Percentiles rank a stretch among this genome's conserved stretches.
These are phyloP conservation scores for Rhegmatorhina hoffmannsi DNA, from an alignment of 2,113 vertebrate species.

Conservation along the genomic window DNA sequence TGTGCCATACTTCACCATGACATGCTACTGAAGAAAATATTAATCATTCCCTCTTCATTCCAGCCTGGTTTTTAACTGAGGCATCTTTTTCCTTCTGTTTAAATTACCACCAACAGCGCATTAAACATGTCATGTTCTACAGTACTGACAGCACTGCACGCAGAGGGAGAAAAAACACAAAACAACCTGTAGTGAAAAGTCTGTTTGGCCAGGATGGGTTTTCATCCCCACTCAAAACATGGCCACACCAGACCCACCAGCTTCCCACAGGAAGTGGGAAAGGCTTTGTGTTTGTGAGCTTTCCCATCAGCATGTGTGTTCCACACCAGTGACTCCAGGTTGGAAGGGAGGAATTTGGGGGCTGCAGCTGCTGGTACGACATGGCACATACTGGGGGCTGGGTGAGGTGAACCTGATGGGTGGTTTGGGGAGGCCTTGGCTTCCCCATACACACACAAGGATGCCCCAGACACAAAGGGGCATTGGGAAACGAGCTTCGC, in stretches of 20 bases:
- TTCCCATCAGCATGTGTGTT: accelerated
- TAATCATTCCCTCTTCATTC: not conserved
- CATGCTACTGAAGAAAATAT: not conserved
- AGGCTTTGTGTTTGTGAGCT: accelerated
- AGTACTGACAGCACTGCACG: not conserved
- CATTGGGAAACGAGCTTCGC: not conserved
- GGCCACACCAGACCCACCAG: not conserved
- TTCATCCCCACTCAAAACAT: not conserved
- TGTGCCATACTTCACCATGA: not conserved
- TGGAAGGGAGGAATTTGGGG: not conserved
- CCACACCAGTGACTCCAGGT: accelerated
- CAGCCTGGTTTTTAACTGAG: not conserved
- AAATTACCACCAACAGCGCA: not conserved
- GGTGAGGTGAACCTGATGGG: accelerated
- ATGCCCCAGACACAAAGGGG: accelerated
- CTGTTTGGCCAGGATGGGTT: not conserved
- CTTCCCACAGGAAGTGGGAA: not conserved
- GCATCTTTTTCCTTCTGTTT: not conserved
- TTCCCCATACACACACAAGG: not conserved
- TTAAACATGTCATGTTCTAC: not conserved
- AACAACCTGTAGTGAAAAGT: not conserved
- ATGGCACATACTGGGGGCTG: accelerated
- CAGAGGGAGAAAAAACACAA: not conserved
- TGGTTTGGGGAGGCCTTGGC: not conserved
- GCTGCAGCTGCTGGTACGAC: not conserved